Conservation (phyloP, 2,113 vertebrate genomes). For the Alexandromys fortis region DNA sequence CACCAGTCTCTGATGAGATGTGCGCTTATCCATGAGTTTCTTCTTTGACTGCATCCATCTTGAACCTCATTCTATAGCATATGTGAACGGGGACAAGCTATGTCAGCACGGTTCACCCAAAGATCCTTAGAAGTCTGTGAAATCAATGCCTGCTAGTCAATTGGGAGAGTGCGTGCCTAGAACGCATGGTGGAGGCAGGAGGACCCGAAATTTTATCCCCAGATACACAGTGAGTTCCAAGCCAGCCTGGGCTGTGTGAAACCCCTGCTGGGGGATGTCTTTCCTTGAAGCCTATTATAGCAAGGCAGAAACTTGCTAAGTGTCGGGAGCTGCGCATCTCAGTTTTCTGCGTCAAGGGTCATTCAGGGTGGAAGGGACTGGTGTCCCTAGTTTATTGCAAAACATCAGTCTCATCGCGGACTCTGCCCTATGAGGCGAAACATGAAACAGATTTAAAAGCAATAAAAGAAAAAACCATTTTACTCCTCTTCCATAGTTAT, state of each 20-base stretch:
- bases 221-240: not conserved
- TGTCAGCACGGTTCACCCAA: not conserved
- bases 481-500: not conserved
- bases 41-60: not conserved
- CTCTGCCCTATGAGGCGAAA: not conserved
- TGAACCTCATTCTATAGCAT: not conserved
- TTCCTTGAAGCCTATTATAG: not conserved
- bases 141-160: not conserved
- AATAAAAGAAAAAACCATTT: not conserved
- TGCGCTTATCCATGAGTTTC: not conserved
- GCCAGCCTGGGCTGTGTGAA: not conserved
- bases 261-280: not conserved
- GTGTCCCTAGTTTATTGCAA: not conserved
- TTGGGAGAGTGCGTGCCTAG: not conserved
- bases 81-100: not conserved
- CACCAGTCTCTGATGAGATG: not conserved
- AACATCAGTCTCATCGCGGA: not conserved
- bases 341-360: not conserved
- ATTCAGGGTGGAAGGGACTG: slow-evolving; percentile 11
- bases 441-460: not conserved
- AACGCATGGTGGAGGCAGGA: not conserved
- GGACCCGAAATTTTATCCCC: not conserved
- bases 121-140: not conserved
- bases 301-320: not conserved
- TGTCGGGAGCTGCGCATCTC: not conserved